Evolutionary conservation across 2,113 vertebrate genomes (phyloP).

Genomic region (Lipophrys pholis): DNA sequence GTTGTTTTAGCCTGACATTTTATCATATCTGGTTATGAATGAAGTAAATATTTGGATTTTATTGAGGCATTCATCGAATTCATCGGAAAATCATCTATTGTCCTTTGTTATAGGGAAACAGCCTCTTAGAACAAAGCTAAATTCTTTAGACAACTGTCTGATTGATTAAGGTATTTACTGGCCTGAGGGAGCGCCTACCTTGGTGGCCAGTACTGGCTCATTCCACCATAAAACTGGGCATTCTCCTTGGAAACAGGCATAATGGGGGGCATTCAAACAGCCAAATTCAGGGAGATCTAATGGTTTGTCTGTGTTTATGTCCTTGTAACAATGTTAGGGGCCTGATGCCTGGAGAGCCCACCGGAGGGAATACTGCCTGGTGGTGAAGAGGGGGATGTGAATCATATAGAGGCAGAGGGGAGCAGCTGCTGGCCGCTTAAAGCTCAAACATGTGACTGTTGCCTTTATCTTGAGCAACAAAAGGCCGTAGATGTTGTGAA

Average conservation of each 20-base stretch:
- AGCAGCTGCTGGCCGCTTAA: conserved; percentile 82
- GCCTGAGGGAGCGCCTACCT: conserved; percentile 47
- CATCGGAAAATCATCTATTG: conserved; percentile 13
- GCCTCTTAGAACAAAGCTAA: conserved; percentile 32
- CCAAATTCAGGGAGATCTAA: conserved; percentile 87
- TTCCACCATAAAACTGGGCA: conserved; percentile 59
- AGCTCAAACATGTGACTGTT: conserved; percentile 83
- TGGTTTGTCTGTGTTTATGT: conserved; percentile 90
- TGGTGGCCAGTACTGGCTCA: conserved; percentile 53
- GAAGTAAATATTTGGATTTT: conserved; percentile 24
- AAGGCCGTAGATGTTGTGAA: conserved; percentile 77
- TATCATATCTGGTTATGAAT: conserved; percentile 41
- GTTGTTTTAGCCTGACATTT: conserved; percentile 39
- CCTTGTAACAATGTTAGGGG: conserved; percentile 88
- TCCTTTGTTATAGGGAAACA: conserved; percentile 21
- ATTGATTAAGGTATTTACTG: conserved; percentile 55
- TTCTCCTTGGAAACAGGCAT: conserved; percentile 72
- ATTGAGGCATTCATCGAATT: conserved; percentile 51
- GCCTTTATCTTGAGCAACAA: conserved; percentile 83
- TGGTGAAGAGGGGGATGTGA: conserved; percentile 59
- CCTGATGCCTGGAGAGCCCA: conserved; percentile 71
- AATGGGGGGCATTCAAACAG: conserved; percentile 85
- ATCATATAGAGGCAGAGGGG: conserved; percentile 60
- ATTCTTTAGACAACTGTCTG: conserved; percentile 58
- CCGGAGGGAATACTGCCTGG: conserved; percentile 60